Conservation (phyloP, 2,888 invertebrate genomes). For the Mycalesis mineus region DNA sequence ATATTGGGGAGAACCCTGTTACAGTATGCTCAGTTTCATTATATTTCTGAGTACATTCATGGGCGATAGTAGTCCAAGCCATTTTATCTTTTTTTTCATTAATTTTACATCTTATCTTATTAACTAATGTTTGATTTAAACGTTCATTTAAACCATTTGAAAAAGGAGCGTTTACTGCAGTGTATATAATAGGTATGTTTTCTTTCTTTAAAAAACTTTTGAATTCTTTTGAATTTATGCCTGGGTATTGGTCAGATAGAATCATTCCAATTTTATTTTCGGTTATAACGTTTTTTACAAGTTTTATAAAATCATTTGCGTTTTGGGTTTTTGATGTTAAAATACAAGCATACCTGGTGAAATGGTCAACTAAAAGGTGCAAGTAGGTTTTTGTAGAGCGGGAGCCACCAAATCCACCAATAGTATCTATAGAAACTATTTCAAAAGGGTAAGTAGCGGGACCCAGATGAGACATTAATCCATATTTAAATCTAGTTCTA, state of each 20-base stretch:
- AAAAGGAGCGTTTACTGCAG: slow-evolving; percentile 10
- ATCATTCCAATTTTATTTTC: slow-evolving; percentile 31
- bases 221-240: neutral
- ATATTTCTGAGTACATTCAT: too few species aligned
- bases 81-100: slow-evolving; percentile 17
- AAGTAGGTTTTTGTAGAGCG: slow-evolving; percentile 1
- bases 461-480: slow-evolving; percentile 28
- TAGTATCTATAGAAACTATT: slow-evolving; percentile 30
- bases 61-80: too few species aligned
- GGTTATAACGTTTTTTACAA: too few species aligned
- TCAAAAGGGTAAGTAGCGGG: slow-evolving; percentile 28
- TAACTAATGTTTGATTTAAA: slow-evolving; percentile 21
- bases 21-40: too few species aligned
- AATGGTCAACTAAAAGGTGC: neutral
- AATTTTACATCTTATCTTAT: slow-evolving; percentile 21
- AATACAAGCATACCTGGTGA: slow-evolving; percentile 24
- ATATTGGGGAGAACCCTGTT: too few species aligned
- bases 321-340: slow-evolving; percentile 33
- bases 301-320: too few species aligned
- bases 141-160: slow-evolving; percentile 23
- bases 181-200: neutral
- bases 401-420: too few species aligned
- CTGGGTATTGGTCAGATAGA: slow-evolving; percentile 11
- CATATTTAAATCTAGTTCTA: slow-evolving; percentile 18
- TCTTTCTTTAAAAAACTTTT: neutral